Percentiles rank a stretch among this genome's conserved stretches.
Evolutionary conservation across 2,888 invertebrate species (phyloP).

Genomic region (Tortricodes alternella): DNA sequence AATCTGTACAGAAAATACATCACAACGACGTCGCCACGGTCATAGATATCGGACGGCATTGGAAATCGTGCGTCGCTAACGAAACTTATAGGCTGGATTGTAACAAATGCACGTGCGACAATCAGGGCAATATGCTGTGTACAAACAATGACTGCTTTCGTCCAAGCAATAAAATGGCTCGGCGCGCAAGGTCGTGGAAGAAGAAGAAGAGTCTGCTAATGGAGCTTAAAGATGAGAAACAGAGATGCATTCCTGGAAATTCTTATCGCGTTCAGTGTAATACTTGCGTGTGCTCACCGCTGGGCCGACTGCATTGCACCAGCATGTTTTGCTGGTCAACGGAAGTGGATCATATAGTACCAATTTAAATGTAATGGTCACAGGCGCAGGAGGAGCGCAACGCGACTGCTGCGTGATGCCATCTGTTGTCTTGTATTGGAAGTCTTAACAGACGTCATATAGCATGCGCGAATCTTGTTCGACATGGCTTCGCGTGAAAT

Average conservation of each 20-base stretch:
- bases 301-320: constrained; percentile 45
- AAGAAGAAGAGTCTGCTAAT: constrained; percentile 34
- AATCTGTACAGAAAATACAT: constrained; percentile 40
- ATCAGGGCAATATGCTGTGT: constrained; percentile 38
- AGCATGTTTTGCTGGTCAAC: constrained; percentile 57
- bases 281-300: constrained; percentile 47
- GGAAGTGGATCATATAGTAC: too few species aligned
- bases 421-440: too few species aligned
- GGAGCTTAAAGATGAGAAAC: constrained; percentile 34
- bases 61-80: constrained; percentile 27
- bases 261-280: constrained; percentile 54
- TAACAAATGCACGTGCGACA: constrained; percentile 47
- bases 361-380: too few species aligned
- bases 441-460: too few species aligned
- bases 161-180: neutral
- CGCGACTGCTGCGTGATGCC: too few species aligned
- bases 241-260: constrained; percentile 45
- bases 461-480: too few species aligned
- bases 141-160: constrained; percentile 38
- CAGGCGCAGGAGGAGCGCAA: too few species aligned
- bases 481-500: too few species aligned
- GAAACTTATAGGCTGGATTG: constrained; percentile 47
- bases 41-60: constrained; percentile 33
- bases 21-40: constrained; percentile 36
- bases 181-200: neutral